Evolutionary conservation across 2,797 vertebrate species (phyloP).

Genomic region (Tenualosa thibaudeaui): DNA sequence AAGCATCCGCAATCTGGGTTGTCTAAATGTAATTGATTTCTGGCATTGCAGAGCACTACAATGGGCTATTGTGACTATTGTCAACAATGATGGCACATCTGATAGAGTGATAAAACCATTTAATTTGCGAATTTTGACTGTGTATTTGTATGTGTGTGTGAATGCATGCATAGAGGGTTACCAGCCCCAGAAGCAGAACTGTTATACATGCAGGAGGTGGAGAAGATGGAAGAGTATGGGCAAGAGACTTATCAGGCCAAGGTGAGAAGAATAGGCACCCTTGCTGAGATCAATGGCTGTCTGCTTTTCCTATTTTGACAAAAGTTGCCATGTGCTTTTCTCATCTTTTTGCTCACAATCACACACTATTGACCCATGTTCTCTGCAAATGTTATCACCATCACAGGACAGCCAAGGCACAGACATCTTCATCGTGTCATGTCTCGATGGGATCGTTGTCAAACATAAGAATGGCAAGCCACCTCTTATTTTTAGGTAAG

Average conservation of each 20-base stretch:
- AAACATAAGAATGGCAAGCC: conserved; percentile 92
- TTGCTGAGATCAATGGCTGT: background rate
- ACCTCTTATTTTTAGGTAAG: conserved; percentile 87
- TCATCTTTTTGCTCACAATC: conserved; percentile 11
- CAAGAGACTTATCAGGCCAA: conserved; percentile 95
- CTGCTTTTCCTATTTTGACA: background rate
- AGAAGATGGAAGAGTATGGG: conserved; percentile 94
- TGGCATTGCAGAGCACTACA: background rate
- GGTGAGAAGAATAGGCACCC: conserved; percentile 65
- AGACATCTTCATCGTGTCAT: conserved; percentile 89
- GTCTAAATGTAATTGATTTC: background rate
- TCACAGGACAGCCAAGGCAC: conserved; percentile 89
- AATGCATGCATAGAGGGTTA: conserved; percentile 79
- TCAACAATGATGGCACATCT: background rate
- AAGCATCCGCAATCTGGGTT: background rate
- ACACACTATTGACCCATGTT: conserved; percentile 16
- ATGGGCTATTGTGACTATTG: background rate
- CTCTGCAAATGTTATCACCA: background rate
- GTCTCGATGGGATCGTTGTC: conserved; percentile 95
- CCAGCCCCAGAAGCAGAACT: conserved; percentile 90
- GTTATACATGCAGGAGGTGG: conserved; percentile 97
- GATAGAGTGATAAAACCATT: background rate
- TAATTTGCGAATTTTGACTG: background rate
- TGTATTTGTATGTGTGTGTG: background rate
- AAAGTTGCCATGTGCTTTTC: background rate